phyloP scores from a whole-genome alignment of 2,113 vertebrate genomes.

The Xenopus laevis region DNA sequence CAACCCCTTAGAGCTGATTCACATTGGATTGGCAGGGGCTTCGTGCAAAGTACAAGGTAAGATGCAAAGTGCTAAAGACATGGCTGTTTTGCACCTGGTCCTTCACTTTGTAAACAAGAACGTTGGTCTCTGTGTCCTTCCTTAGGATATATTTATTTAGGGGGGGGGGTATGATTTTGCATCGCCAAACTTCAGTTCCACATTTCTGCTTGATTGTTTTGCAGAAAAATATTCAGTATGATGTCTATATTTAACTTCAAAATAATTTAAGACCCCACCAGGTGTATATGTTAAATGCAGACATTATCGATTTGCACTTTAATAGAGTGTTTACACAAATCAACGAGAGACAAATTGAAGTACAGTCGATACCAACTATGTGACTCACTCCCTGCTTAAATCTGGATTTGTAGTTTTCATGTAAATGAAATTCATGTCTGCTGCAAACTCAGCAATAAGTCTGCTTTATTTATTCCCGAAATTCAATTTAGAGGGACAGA shows the following conservation, averaged over 20 bases:
- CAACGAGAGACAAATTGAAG: neutral
- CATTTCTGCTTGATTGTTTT: no score
- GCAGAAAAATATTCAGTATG: no score
- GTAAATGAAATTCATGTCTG: neutral
- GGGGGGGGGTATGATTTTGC: no score
- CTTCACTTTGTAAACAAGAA: no score
- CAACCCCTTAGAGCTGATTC: no score
- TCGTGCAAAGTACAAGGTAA: no score
- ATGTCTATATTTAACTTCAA: constrained; percentile 1
- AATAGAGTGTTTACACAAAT: constrained; percentile 11
- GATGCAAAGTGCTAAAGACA: no score
- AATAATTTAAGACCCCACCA: neutral
- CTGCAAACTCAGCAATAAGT: neutral
- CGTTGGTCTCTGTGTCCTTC: no score
- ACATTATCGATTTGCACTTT: constrained; percentile 10
- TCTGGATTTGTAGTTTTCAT: neutral
- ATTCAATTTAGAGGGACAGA: neutral
- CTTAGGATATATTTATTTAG: no score
- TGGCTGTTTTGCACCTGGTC: no score
- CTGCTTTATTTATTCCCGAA: neutral
- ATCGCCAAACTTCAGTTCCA: no score
- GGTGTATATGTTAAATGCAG: neutral
- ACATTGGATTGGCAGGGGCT: no score
- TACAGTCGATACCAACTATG: neutral
- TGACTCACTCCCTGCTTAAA: neutral